Evolutionary conservation across 2,888 invertebrate species (phyloP), one percentile per base, ranked within the genome.

Genomic region (Calameuta filiformis): DNA sequence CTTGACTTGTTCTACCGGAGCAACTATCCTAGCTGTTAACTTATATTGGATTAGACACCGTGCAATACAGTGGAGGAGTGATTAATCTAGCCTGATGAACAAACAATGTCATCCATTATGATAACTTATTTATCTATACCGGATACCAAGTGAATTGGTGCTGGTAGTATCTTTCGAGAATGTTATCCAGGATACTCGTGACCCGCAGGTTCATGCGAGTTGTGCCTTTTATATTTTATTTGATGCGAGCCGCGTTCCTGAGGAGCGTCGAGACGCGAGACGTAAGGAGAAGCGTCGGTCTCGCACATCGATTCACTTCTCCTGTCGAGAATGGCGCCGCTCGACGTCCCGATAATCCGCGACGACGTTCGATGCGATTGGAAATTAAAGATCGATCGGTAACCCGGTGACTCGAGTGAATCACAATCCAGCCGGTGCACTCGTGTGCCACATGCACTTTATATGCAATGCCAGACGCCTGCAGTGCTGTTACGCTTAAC

Each of bases 281-380:
- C 69, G 73, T 73, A 75, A 35, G 30, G 73, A 68, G 73, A 73
- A 40, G 3, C 75, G 69, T 69, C 23, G 83, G 80, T 73, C 80
- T 82, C 83, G 88, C 87, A 90, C 89, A 90, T 56, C 56, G 56
- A 90, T 90, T 90, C 90, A 90, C 90, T 87, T 87, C 89, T 88
- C 87, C 87, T 56, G 23, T 56, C 56, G 23, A 56, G 56, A 56
- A 56, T 9, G 83, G 82, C 71, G 33, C 88, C 87, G 56, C 15
- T 56, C 56, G 56, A 56, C 56, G 56, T 56, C 23, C 56, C 56
- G 56, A 56, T 56, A 56, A 90, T 88, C 87, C 89, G 71, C 12
- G 71, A 71, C 71, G 71, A 34, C 31, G 33, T 31, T 71, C 33
- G 31, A 71, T 33, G 71, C 71, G 71, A 71, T 77, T 75, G 74